These are phyloP conservation scores for Lasioglossum zephyrum DNA, from an alignment of 2,888 invertebrate genomes.

Conservation along the genomic window DNA sequence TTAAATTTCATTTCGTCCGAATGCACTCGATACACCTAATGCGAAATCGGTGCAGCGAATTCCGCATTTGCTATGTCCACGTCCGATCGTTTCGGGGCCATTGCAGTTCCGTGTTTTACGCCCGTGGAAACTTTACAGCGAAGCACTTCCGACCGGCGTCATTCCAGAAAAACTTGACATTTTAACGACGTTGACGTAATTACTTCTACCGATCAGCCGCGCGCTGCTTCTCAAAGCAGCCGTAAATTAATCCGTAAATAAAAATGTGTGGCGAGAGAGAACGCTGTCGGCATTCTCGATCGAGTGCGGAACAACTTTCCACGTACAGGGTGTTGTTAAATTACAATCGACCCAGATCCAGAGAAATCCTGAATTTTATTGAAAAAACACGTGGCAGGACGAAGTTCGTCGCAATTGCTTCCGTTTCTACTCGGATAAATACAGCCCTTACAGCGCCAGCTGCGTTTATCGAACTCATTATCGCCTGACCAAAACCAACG, in stretches of 20 bases:
- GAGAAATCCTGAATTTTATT: not conserved
- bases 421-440: not conserved
- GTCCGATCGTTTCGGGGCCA: slow-evolving; percentile 19
- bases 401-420: not conserved
- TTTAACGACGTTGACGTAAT: slow-evolving; percentile 6
- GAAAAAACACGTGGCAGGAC: not conserved
- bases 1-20: too few species aligned
- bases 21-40: not conserved
- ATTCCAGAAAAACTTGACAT: not conserved
- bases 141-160: not conserved
- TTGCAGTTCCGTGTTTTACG: slow-evolving; percentile 8
- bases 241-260: slow-evolving; percentile 11
- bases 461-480: not conserved
- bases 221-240: not conserved
- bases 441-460: not conserved
- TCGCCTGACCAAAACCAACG: not conserved
- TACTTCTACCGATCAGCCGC: slow-evolving; percentile 7
- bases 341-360: not conserved
- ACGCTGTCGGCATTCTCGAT: not conserved
- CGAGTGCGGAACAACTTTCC: not conserved
- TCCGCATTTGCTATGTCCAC: not conserved
- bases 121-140: not conserved
- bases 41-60: not conserved
- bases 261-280: not conserved
- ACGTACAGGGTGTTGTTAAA: not conserved